Evolutionary conservation across 2,113 vertebrate genomes (phyloP), one percentile per base, ranked within the genome.

Genomic region (Urocitellus parryii): DNA sequence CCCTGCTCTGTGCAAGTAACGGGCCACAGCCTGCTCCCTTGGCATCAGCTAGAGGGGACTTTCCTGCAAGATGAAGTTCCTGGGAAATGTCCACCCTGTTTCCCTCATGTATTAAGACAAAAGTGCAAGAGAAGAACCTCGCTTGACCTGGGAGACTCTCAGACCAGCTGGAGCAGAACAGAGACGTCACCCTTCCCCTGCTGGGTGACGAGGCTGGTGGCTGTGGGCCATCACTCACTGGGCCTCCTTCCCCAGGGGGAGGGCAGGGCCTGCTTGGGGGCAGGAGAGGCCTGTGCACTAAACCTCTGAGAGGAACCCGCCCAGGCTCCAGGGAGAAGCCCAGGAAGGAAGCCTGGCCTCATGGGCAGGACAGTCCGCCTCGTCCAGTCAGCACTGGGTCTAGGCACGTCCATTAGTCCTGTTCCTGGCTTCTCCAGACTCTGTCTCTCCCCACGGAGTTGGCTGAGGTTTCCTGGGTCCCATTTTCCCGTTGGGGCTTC

Each of bases 31-130:
- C 70, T 24, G 14, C n/a, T 81, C 73, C 91, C 53, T 96, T 97
- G 97, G 95, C 97, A 74, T 77, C 27, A 22, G 18, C 79, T 85
- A 10, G 29, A 82, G 78, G 93, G 97, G 96, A 87, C 95, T 97
- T 98, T 97, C 93, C 89, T 94, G 72, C 81, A 95, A 70, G 76
- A 82, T 74, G 51, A 61, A 82, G 88, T 92, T 94, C 96, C 78
- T 88, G 58, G 96, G 97, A 97, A 98, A 77, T 7, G 4, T 68
- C 84, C 86, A 89, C 79, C 70, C 95, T 34, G 72, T 89, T 81
- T 74, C 51, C 45, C 73, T 86, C 51, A 53, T 8, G 20, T 74
- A 67, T 93, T 58, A 9, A 68, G 81, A 96, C 16, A 51, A 53
- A 90, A 90, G 73, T 48, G 4, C 61, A 82, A 18, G 45, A 34